A percentile compares a stretch with the other conserved stretches of the same genome.
phyloP scores from a whole-genome alignment of 2,888 invertebrate genomes.

The Rhingia rostrata region DNA sequence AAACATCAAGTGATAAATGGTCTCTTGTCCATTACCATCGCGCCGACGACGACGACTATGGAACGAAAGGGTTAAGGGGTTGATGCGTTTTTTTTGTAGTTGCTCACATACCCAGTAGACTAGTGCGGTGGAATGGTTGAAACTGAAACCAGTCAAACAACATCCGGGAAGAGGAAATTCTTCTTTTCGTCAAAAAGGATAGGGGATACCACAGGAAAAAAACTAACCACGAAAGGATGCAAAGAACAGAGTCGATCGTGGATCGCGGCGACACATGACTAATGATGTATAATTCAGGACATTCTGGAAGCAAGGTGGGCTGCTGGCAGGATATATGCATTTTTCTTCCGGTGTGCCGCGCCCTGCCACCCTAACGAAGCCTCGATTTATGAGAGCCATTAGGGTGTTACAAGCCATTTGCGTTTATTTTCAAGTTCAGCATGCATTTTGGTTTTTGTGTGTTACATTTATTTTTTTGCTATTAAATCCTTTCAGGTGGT shows the following conservation, averaged over 20 bases:
- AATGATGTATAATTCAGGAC: constrained; percentile 65
- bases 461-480: constrained; percentile 5
- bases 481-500: constrained; percentile 1
- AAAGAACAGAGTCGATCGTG: constrained; percentile 32
- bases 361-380: neutral
- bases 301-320: constrained; percentile 12
- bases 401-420: constrained; percentile 58
- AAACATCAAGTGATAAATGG: constrained; percentile 72
- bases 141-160: constrained; percentile 42
- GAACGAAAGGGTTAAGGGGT: constrained; percentile 36
- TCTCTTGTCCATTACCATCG: constrained; percentile 43
- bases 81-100: constrained; percentile 26
- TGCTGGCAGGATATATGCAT: constrained; percentile 17
- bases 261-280: constrained; percentile 60
- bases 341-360: neutral
- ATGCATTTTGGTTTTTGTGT: constrained; percentile 23
- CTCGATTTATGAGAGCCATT: constrained; percentile 64
- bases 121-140: constrained; percentile 4
- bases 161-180: constrained; percentile 57
- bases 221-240: constrained; percentile 35
- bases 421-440: constrained; percentile 36
- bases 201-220: constrained; percentile 1
- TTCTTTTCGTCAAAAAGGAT: constrained; percentile 44
- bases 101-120: neutral
- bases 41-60: constrained; percentile 26